Percentiles rank a stretch among this genome's conserved stretches.
These are phyloP conservation scores for Melanotaenia maccullochi DNA, from an alignment of 2,797 vertebrate species.

Conservation along the genomic window DNA sequence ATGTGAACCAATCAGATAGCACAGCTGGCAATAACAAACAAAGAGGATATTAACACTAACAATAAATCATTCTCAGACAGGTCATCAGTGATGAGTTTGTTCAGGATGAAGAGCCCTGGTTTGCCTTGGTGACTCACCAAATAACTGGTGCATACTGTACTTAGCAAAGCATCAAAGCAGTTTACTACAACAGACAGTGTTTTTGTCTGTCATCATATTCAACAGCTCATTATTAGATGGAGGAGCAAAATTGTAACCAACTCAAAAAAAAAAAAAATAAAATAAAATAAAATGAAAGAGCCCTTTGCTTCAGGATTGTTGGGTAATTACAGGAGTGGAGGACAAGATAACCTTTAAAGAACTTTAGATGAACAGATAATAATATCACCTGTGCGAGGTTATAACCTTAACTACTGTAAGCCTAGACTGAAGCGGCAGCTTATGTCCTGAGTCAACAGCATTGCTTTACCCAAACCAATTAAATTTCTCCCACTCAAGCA, in stretches of 20 bases:
- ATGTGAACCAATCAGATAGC: slow-evolving; percentile 64
- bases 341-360: slow-evolving; percentile 58
- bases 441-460: slow-evolving; percentile 64
- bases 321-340: slow-evolving; percentile 48
- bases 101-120: slow-evolving; percentile 63
- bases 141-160: slow-evolving; percentile 40
- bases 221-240: slow-evolving; percentile 39
- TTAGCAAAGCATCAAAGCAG: slow-evolving; percentile 35
- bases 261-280: slow-evolving; percentile 13
- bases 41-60: slow-evolving; percentile 70
- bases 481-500: slow-evolving; percentile 72
- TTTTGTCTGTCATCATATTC: slow-evolving; percentile 33
- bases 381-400: slow-evolving; percentile 48
- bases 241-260: slow-evolving; percentile 33
- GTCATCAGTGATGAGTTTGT: slow-evolving; percentile 70
- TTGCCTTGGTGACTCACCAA: slow-evolving; percentile 51
- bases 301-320: slow-evolving; percentile 23
- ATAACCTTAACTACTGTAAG: slow-evolving; percentile 40
- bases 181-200: slow-evolving; percentile 24
- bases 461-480: slow-evolving; percentile 74
- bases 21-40: slow-evolving; percentile 61
- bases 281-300: neutral
- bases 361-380: slow-evolving; percentile 59
- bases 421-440: slow-evolving; percentile 37
- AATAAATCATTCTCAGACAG: slow-evolving; percentile 73